These are phyloP conservation scores for Calycopis cecrops DNA, from an alignment of 1,140 invertebrate species.

Conservation along the genomic window DNA sequence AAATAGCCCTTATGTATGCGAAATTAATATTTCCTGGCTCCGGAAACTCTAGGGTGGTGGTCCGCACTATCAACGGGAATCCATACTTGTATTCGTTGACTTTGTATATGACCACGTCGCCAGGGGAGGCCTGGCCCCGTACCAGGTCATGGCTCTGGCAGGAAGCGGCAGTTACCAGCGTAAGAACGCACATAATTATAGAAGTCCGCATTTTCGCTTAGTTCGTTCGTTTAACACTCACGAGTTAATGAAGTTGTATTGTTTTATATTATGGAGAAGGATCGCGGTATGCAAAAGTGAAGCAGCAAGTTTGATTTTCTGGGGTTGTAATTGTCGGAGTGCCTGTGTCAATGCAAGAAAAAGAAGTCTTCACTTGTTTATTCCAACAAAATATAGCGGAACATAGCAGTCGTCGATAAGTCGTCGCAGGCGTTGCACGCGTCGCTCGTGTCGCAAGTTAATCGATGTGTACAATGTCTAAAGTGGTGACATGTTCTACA, in stretches of 20 bases:
- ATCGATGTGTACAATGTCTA: too few relatives aligned
- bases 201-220: constrained; percentile 50
- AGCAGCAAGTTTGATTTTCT: not conserved
- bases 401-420: too few relatives aligned
- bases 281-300: constrained; percentile 38
- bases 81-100: too few relatives aligned
- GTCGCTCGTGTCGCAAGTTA: too few relatives aligned
- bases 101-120: constrained; percentile 53
- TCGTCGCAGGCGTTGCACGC: too few relatives aligned
- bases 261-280: constrained; percentile 49
- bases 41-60: constrained; percentile 52
- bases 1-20: constrained; percentile 61
- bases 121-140: constrained; percentile 52
- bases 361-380: too few relatives aligned
- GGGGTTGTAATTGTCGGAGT: too few relatives aligned
- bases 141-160: too few relatives aligned
- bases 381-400: too few relatives aligned
- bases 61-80: constrained; percentile 49
- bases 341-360: too few relatives aligned
- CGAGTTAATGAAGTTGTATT: constrained; percentile 39
- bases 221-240: constrained; percentile 59
- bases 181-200: constrained; percentile 35
- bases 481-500: too few relatives aligned
- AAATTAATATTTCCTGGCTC: constrained; percentile 49
- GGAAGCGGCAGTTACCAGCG: constrained; percentile 32